Evolutionary conservation across 1,140 invertebrate genomes (phyloP).

Genomic region (Euborellia annulipes): DNA sequence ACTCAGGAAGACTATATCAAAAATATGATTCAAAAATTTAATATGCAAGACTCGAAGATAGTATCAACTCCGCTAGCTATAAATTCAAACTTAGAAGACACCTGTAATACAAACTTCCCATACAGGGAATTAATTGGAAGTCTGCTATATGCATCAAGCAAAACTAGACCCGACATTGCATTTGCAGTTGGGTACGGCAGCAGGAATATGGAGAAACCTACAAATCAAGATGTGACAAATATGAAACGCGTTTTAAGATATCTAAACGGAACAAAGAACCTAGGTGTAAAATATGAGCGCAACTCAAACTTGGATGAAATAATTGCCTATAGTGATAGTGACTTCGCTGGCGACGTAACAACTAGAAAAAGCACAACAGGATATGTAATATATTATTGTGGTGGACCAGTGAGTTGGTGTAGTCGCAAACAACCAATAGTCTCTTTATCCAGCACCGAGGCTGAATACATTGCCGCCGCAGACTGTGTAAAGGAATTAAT

Average conservation of each 20-base stretch:
- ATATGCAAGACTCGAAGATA: background rate
- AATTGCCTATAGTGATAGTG: constrained; percentile 19
- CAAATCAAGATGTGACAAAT: constrained; percentile 13
- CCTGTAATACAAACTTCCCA: constrained; percentile 6
- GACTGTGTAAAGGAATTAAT: constrained; percentile 12
- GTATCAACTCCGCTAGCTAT: constrained; percentile 5
- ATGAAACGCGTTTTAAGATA: constrained; percentile 20
- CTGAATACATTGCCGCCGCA: constrained; percentile 19
- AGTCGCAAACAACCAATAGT: constrained; percentile 16
- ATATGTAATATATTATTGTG: constrained; percentile 18
- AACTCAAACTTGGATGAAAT: background rate
- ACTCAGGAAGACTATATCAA: constrained; percentile 5
- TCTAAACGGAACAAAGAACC: constrained; percentile 16
- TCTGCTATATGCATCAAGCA: no score
- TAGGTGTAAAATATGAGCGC: constrained; percentile 10
- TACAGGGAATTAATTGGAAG: constrained; percentile 12
- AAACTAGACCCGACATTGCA: constrained; percentile 16
- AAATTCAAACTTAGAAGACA: background rate
- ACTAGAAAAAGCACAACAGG: constrained; percentile 20
- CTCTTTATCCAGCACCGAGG: constrained; percentile 18
- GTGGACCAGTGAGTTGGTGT: constrained; percentile 19
- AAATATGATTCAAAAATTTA: constrained; percentile 8
- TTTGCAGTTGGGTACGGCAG: constrained; percentile 12
- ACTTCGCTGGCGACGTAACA: constrained; percentile 19
- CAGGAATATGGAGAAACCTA: constrained; percentile 11